Conservation (phyloP, 2,797 vertebrate genomes). For the Ficedula albicollis region DNA sequence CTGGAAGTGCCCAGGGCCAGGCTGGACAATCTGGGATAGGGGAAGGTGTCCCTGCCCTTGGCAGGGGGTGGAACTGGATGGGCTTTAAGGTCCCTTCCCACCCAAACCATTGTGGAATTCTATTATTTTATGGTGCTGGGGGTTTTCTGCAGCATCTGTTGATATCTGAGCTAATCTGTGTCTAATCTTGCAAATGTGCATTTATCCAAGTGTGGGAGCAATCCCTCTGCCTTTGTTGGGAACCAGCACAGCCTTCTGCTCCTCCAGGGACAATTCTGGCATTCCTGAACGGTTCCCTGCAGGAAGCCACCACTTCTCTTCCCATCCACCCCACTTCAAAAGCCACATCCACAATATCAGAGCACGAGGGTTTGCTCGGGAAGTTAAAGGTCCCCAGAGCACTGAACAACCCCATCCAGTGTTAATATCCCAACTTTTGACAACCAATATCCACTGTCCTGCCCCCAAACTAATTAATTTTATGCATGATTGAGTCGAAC, state of each 20-base stretch:
- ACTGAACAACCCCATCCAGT: background rate
- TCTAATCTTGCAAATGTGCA: accelerated
- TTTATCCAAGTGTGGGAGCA: background rate
- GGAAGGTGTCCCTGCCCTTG: background rate
- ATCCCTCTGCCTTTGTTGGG: accelerated
- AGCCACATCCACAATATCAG: background rate
- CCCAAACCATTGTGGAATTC: background rate
- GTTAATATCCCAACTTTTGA: slow-evolving; percentile 7
- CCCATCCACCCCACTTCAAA: background rate
- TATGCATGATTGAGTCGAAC: background rate
- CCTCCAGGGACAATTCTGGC: background rate
- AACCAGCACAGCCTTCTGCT: background rate
- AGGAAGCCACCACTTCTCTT: background rate
- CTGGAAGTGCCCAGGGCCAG: background rate
- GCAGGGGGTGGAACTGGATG: background rate
- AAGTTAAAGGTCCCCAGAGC: background rate
- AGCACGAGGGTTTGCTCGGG: background rate
- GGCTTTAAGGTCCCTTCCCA: background rate
- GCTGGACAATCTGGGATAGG: accelerated
- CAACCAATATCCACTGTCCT: slow-evolving; percentile 15
- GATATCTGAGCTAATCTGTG: background rate
- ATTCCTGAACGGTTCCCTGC: accelerated
- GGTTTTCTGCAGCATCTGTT: background rate
- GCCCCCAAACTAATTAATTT: slow-evolving; percentile 53
- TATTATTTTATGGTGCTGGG: accelerated